Evolutionary conservation across 2,113 vertebrate species (phyloP), one percentile per base, ranked within the genome.

Genomic region (Poicephalus meyeri): DNA sequence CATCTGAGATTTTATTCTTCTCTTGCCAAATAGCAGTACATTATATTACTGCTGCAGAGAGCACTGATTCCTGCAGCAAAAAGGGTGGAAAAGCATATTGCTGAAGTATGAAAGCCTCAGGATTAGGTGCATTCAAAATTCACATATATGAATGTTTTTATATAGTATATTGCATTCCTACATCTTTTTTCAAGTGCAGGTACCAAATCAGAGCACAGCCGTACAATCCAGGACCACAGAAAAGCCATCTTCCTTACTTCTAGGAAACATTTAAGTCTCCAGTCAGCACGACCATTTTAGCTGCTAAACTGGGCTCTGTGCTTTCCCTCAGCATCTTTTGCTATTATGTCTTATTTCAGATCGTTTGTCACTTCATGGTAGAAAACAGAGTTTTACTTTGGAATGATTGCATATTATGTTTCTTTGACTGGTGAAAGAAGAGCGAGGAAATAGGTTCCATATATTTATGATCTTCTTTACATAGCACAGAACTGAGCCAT

Each of bases 301-400:
- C 20, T 5, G 0, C 49, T 44, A 24, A 76, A 60, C 26, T 28
- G 7, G 11, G 9, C 10, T 3, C 21, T 18, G 3, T 4, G 0
- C 8, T 79, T 74, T 71, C 31, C 39, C 31, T 76, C 39, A 52
- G 7, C 1, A 5, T 17, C 11, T 31, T 50, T 63, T 72, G 33
- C 31, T 49, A 2, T 49, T 37, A n/a, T 33, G 7, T 16, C 10
- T 73, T 52, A 13, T 55, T 78, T 74, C 35, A 25, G 9, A 65
- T 20, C 5, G 6, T 44, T 74, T 41, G 6, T 37, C 35, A 44
- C 13, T 80, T n/a, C 20, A 3, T 18, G 4, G 23, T 2, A 70
- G 25, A 80, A 88, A 86, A 53, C 15, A 61, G 2, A 33, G 2
- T 16, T 46, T 66, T 50, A 28, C 15, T 42, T 69, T 41, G 46